Evolutionary conservation across 2,888 invertebrate genomes (phyloP), one percentile per base, ranked within the genome.

Genomic region (Clunio marinus): DNA sequence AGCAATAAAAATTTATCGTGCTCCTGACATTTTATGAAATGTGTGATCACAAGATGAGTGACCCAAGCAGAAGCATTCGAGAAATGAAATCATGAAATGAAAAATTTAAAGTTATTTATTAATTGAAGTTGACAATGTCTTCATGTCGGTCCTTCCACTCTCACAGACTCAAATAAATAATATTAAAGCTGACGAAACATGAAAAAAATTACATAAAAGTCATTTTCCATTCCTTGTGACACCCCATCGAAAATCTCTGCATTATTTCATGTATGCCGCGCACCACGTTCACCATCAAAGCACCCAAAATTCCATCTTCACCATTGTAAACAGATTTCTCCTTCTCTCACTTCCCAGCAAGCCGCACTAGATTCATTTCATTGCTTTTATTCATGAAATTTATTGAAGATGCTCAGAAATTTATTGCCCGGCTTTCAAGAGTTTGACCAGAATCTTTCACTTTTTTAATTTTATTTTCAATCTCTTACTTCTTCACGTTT

Each of bases 1-100:
- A 57, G 57, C 27, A 24, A 27, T 57, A 57, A 57, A 57, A 57
- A 27, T 57, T 57, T 57, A 57, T 57, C 57, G 27, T 7, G 22
- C 22, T 51, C 51, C 22, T 57, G 27, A 57, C 57, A 57, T 57
- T 57, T 57, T 51, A 51, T 27, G 57, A 57, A 57, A 57, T 57
- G 25, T 51, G 51, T 51, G 51, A 51, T 22, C n/a, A 13, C 4
- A 51, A 22, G 2, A 51, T 5, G n/a, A 8, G 22, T 5, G 20
- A 51, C 20, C 20, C 51, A 2, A 22, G 2, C 22, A 13, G n/a
- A n/a, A 51, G n/a, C 13, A 51, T 7, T 51, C 22, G 4, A 4
- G 4, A 4, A 8, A 32, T 32, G 32, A 32, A 4, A 7, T 32
- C 32, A 32, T 8, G 32, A 32, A 32, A 4, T 32, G 4, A 32